Evolutionary conservation across 2,888 invertebrate genomes (phyloP), one percentile per base, ranked within the genome.

Genomic region (Argyresthia albistria): DNA sequence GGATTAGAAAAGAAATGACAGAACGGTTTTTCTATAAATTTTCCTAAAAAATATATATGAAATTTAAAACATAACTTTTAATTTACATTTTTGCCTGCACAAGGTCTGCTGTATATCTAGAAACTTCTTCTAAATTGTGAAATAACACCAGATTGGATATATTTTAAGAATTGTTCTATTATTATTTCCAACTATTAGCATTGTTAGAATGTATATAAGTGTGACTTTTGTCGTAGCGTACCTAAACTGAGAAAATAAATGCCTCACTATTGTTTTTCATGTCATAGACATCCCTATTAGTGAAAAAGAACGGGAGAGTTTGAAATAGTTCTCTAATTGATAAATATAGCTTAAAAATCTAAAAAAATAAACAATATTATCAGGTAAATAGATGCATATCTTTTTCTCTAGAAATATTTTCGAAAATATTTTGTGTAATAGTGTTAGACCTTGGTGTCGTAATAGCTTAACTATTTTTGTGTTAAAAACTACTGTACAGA

Each of bases 331-430:
- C 60, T 69, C 12, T 47, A 12, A 47, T 47, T 47, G 35, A 46
- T 46, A 25, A 45, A 45, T 14, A 76, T 80, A 81, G 78, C 74
- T 73, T 70, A 65, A 63, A 65, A 69, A 66, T 61, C 59, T 59
- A 59, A 60, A 62, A 59, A 62, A 62, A 65, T 61, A 69, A 66
- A 69, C 64, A 76, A 74, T 80, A 76, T 82, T 81, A 81, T 80
- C 82, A 79, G 70, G 67, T 79, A 76, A 74, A 81, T 86, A 86
- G 86, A 84, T 79, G 86, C 86, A 87, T 87, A 87, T 87, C 86
- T 74, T 83, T 83, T 81, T 80, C 79, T 81, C 77, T 87, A 87
- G 83, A 73, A 69, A 75, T 83, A 82, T 82, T 86, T 84, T 84
- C 76, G 65, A 80, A 65, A 74, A 80, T 67, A 70, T 64, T 72